phyloP scores from a whole-genome alignment of 1,140 invertebrate species.

The Homarus americanus region DNA sequence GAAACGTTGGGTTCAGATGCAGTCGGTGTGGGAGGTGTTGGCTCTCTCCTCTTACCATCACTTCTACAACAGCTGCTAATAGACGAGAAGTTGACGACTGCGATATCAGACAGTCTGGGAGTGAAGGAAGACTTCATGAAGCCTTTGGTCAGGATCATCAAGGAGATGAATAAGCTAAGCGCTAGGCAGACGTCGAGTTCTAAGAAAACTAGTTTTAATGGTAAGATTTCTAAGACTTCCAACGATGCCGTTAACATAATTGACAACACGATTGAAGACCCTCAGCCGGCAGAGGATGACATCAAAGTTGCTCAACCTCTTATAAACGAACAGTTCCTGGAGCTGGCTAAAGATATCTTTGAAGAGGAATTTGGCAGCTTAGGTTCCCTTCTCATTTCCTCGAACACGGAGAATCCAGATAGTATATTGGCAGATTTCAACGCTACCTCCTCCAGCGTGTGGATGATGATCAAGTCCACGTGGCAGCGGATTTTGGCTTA shows the following conservation, averaged over 20 bases:
- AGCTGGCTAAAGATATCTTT: constrained; percentile 22
- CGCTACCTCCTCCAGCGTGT: not conserved
- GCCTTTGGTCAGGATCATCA: constrained; percentile 3
- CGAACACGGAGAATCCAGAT: not conserved
- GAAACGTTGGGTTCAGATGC: not conserved
- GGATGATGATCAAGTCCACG: constrained; percentile 49
- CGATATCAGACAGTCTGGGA: not conserved
- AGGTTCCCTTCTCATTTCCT: not conserved
- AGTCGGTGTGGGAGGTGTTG: not conserved
- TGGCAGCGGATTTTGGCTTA: constrained; percentile 43
- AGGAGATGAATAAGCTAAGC: not conserved
- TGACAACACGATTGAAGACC: constrained; percentile 4
- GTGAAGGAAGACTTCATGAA: constrained; percentile 24
- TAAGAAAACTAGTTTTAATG: not conserved
- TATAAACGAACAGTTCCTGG: constrained; percentile 17
- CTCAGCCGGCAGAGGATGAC: not conserved
- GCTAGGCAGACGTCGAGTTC: not conserved
- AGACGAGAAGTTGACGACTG: not conserved
- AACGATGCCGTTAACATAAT: not conserved
- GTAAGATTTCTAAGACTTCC: not conserved
- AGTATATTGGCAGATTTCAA: not conserved
- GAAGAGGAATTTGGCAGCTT: constrained; percentile 24
- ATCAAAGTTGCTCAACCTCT: not conserved
- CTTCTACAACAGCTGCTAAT: not conserved
- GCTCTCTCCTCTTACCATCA: not conserved